These are phyloP conservation scores for Dicrurus megarhynchus DNA, from an alignment of 2,113 vertebrate genomes.

Conservation along the genomic window DNA sequence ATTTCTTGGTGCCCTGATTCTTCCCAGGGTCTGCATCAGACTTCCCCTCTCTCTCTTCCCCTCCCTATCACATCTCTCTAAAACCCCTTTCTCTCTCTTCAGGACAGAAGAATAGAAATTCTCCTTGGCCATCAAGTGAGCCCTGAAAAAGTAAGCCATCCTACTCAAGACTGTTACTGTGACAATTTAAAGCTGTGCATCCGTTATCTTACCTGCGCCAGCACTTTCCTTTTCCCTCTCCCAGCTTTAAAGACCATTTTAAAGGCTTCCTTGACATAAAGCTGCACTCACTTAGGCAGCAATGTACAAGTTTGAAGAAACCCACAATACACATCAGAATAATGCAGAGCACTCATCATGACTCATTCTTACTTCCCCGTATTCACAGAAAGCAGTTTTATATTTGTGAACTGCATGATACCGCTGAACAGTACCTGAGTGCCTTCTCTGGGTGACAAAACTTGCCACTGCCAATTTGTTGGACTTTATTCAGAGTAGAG, in stretches of 20 bases:
- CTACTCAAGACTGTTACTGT: background rate
- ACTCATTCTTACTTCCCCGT: slow-evolving; percentile 31
- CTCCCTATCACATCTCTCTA: background rate
- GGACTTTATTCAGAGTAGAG: background rate
- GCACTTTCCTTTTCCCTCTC: slow-evolving; percentile 1
- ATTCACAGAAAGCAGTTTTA: slow-evolving; percentile 41
- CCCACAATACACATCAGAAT: slow-evolving; percentile 36
- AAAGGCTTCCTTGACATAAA: slow-evolving; percentile 10
- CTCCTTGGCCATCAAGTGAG: background rate
- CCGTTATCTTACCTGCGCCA: background rate
- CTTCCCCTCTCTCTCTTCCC: too few relatives aligned
- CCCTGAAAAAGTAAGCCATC: background rate
- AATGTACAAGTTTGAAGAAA: slow-evolving; percentile 31
- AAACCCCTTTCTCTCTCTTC: background rate
- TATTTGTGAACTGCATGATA: slow-evolving; percentile 13
- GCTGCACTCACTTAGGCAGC: slow-evolving; percentile 26
- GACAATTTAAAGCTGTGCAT: slow-evolving; percentile 6
- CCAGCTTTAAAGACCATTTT: background rate
- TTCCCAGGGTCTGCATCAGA: background rate
- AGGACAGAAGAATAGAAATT: background rate
- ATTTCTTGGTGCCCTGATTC: background rate
- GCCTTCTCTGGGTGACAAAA: slow-evolving; percentile 27
- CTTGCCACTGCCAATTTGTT: background rate
- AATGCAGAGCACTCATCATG: slow-evolving; percentile 52
- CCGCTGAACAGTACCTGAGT: background rate